Base-by-base conservation (phyloP, 1,140 invertebrate genomes). In the Cydia fagiglandana region DNA sequence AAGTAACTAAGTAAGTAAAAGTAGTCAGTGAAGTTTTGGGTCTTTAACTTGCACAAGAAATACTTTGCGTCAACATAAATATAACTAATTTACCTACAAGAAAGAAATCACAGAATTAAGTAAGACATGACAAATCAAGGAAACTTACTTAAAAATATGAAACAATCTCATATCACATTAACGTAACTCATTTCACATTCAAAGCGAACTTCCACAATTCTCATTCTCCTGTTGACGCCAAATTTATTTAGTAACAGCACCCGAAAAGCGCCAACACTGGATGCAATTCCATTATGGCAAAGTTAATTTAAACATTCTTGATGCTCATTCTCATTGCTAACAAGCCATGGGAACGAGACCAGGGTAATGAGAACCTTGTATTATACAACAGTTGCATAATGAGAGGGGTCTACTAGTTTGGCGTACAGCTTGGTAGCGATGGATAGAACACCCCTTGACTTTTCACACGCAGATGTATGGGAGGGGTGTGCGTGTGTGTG, bases 381-480 rank as follows among this genome's bases (percentile, higher is more conserved):
- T 24, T 12, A 24, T 61, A 12, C 2, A 10, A 61, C 4, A 12
- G 7, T 10, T 61, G 7, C 6, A 20, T 24, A 7, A n/a, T 24
- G 66, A 74, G 74, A 66, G 64, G 61, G 79, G 56, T 78, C 77
- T 47, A 81, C 84, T 86, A 84, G 82, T 80, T 84, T 86, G 88
- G 45, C 85, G 85, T 88, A n/a, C 15, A 7, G 17, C 6, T 61
- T n/a, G 56, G 56, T 61, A 61, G 56, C 56, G 17, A 24, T 61
- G 9, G 56, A 10, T 81, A 78, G 79, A 77, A 75, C 79, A 81
- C 85, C 86, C 87, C 87, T 90, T 90, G 89, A 91, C 89, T 91
- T 91, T 90, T 91, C 89, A 83, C 89, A 90, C 89, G 89, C 82
- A 80, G 79, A 81, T 82, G 78, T 86, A 87, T 88, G 83, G 86